Percentiles rank a stretch among this genome's conserved stretches.
Evolutionary conservation across 1,140 invertebrate genomes (phyloP).

Genomic region (Helicoverpa zea): DNA sequence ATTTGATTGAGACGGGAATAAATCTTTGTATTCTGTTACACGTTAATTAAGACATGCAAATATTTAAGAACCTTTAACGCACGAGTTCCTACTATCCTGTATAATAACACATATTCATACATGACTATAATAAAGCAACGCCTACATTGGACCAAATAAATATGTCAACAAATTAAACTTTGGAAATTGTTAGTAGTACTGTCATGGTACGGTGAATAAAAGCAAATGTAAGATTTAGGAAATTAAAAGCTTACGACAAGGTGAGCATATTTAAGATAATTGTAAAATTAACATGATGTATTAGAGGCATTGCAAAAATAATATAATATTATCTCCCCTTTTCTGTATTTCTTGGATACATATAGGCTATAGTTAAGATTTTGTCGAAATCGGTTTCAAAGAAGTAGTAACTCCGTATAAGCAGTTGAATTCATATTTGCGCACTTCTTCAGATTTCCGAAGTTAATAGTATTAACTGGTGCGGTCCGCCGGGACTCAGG

Average conservation of each 20-base stretch:
- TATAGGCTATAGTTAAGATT: no score
- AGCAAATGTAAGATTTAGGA: background rate
- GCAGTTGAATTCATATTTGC: background rate
- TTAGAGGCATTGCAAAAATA: no score
- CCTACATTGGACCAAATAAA: background rate
- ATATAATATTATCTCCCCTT: no score
- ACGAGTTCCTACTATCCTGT: conserved; percentile 1
- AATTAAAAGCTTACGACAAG: no score
- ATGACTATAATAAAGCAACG: background rate
- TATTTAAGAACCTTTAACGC: conserved; percentile 43
- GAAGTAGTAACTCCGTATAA: no score
- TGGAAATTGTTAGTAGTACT: background rate
- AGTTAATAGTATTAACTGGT: conserved; percentile 41
- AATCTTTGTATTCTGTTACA: conserved; percentile 39
- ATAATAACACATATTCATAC: background rate
- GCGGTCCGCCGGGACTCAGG: conserved; percentile 9
- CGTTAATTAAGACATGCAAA: conserved; percentile 44
- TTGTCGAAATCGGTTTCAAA: background rate
- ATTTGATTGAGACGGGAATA: conserved; percentile 22
- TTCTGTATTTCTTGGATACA: no score
- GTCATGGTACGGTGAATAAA: background rate
- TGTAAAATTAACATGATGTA: no score
- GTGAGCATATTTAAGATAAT: no score
- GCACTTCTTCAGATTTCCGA: background rate
- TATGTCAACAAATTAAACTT: background rate